Evolutionary conservation across 2,888 invertebrate genomes (phyloP).

Genomic region (Lathronympha strigana): DNA sequence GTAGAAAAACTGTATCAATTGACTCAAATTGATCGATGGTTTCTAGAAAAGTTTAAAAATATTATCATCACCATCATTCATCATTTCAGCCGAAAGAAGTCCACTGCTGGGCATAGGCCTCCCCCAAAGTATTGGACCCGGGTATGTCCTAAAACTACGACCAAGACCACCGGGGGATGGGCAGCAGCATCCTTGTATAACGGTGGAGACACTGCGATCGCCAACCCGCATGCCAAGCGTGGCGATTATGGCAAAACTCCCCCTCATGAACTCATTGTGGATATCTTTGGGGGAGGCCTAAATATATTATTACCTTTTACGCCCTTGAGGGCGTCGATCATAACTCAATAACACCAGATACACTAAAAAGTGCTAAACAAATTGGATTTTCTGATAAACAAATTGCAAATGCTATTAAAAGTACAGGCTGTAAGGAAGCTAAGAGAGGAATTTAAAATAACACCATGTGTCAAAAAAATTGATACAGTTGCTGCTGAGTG

Average conservation of each 20-base stretch:
- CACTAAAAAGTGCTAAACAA: slow-evolving; percentile 93
- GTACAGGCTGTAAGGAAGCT: slow-evolving; percentile 93
- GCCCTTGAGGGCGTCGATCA: slow-evolving; percentile 87
- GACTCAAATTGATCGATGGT: slow-evolving; percentile 99
- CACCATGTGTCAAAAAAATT: slow-evolving; percentile 97
- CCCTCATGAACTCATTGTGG: too few species aligned
- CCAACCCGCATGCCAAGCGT: too few species aligned
- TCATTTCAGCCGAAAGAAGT: too few species aligned
- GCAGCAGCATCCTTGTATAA: too few species aligned
- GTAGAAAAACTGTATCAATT: slow-evolving; percentile 94
- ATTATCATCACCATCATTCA: too few species aligned
- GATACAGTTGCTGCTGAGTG: slow-evolving; percentile 99
- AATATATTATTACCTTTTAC: slow-evolving; percentile 92
- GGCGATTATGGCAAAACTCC: too few species aligned
- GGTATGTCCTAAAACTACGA: too few species aligned
- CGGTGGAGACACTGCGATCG: too few species aligned
- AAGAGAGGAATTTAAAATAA: slow-evolving; percentile 89
- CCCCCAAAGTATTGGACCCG: too few species aligned
- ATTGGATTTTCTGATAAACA: slow-evolving; percentile 99
- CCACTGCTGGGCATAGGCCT: too few species aligned
- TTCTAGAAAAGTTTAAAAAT: slow-evolving; percentile 96
- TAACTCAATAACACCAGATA: slow-evolving; percentile 84
- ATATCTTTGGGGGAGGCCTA: too few species aligned
- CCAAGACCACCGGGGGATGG: too few species aligned
- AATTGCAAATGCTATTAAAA: slow-evolving; percentile 93